Evolutionary conservation across 2,797 vertebrate species (phyloP).

Genomic region (Megalops cyprinoides): DNA sequence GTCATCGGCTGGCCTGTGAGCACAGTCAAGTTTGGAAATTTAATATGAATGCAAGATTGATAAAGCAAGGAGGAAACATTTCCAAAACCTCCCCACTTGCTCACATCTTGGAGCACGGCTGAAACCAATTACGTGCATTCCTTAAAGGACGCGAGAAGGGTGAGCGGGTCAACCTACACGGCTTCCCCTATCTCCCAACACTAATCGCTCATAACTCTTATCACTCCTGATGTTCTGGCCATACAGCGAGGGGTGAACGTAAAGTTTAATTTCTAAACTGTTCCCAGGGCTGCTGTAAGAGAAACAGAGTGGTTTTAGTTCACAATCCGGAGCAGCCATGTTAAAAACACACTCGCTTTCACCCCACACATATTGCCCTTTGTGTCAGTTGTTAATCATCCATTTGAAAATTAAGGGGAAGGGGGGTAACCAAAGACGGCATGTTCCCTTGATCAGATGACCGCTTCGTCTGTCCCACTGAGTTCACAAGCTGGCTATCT

Average conservation of each 20-base stretch:
- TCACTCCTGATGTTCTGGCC: slow-evolving; percentile 11
- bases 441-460: not conserved
- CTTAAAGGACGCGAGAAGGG: not conserved
- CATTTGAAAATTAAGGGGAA: not conserved
- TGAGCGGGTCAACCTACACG: slow-evolving; percentile 6
- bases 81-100: not conserved
- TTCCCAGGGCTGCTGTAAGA: not conserved
- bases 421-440: not conserved
- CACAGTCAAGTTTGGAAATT: not conserved
- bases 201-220: slow-evolving; percentile 40
- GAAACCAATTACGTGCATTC: slow-evolving; percentile 4
- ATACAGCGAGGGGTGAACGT: slow-evolving; percentile 21
- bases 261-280: not conserved
- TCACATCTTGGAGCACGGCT: not conserved
- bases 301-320: not conserved
- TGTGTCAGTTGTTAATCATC: not conserved
- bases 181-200: slow-evolving; percentile 25
- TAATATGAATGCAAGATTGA: not conserved
- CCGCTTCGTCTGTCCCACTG: not conserved
- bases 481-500: not conserved
- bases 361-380: not conserved
- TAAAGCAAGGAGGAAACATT: not conserved
- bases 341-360: not conserved
- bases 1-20: not conserved
- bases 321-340: not conserved